Percentiles rank a stretch among this genome's conserved stretches.
Evolutionary conservation across 2,113 vertebrate species (phyloP).

Genomic region (Corythaixoides concolor): DNA sequence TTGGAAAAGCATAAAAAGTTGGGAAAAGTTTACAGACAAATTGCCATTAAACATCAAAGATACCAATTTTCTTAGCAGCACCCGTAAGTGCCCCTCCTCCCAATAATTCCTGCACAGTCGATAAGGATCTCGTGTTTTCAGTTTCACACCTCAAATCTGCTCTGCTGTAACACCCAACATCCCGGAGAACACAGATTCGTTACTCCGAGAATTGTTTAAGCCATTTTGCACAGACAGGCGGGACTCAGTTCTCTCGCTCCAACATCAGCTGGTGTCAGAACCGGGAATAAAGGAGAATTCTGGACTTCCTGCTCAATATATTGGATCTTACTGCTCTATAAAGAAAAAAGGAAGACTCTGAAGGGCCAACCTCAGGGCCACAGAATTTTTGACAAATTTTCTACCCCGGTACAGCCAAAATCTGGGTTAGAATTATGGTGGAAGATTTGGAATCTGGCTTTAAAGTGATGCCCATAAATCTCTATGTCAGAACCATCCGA

Average conservation of each 20-base stretch:
- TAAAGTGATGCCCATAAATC: neutral
- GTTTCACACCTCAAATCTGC: neutral
- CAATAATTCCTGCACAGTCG: neutral
- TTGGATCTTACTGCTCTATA: neutral
- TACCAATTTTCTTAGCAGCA: neutral
- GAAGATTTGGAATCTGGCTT: neutral
- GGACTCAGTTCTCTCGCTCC: rapidly evolving
- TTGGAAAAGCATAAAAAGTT: neutral
- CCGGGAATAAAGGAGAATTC: neutral
- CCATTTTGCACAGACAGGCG: neutral
- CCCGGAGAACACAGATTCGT: neutral
- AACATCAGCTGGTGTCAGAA: neutral
- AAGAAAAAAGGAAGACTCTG: neutral
- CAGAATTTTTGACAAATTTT: neutral
- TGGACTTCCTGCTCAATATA: neutral
- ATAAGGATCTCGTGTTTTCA: neutral
- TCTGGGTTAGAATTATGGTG: neutral
- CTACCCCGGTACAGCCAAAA: neutral
- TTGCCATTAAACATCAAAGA: neutral
- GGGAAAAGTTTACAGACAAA: neutral
- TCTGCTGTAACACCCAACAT: neutral
- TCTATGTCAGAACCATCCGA: neutral
- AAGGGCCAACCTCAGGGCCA: neutral
- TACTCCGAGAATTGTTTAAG: neutral
- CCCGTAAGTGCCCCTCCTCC: neutral